Evolutionary conservation across 2,888 invertebrate genomes (phyloP).

Genomic region (Erebia palarica): DNA sequence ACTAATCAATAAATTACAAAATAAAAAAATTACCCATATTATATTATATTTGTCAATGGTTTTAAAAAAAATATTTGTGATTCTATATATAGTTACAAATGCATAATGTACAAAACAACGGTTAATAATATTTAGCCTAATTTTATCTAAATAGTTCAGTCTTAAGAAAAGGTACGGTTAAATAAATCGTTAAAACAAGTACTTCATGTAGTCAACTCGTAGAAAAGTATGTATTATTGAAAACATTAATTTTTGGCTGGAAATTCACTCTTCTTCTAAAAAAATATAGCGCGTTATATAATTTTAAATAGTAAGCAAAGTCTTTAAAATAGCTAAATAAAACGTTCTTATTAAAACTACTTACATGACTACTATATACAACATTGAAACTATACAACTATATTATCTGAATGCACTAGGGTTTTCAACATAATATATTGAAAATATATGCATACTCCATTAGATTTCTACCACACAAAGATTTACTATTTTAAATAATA

Average conservation of each 20-base stretch:
- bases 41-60: neutral
- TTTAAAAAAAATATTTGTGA: neutral
- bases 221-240: too few species aligned
- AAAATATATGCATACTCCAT: neutral
- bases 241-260: too few species aligned
- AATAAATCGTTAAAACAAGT: too few species aligned
- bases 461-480: slow-evolving; percentile 33
- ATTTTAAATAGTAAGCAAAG: too few species aligned
- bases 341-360: neutral
- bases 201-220: too few species aligned
- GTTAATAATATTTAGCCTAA: neutral
- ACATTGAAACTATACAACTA: neutral
- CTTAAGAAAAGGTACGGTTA: neutral
- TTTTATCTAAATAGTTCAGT: neutral
- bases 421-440: neutral
- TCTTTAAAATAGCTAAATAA: too few species aligned
- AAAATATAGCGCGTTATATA: too few species aligned
- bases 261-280: too few species aligned
- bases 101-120: neutral
- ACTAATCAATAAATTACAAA: neutral
- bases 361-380: neutral
- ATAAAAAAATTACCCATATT: neutral
- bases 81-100: neutral
- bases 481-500: slow-evolving; percentile 32
- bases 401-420: neutral